These are phyloP conservation scores for Cassiopea xamachana DNA, from an alignment of 30 jellyfish, hydroid and myxozoan species.

Conservation along the genomic window DNA sequence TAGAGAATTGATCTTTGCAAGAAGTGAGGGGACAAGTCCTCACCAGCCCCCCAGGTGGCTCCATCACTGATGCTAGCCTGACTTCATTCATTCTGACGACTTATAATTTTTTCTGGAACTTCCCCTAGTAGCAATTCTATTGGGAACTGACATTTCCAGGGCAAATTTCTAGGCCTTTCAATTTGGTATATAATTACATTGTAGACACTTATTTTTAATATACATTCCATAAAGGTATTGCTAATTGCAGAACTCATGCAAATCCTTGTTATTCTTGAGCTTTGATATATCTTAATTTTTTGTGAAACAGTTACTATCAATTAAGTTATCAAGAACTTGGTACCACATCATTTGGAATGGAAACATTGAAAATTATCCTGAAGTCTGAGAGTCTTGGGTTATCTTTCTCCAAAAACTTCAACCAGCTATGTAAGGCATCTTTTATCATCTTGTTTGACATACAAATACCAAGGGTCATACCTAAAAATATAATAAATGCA, in stretches of 20 bases:
- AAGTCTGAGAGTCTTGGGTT: slow-evolving; percentile 71
- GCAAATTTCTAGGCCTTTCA: too few species aligned
- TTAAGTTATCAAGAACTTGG: neutral
- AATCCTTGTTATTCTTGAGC: neutral
- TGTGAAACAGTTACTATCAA: neutral
- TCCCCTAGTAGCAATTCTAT: too few species aligned
- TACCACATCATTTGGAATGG: slow-evolving; percentile 20
- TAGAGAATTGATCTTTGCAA: too few species aligned
- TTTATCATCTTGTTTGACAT: slow-evolving; percentile 74
- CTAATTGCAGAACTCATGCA: neutral
- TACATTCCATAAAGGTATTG: too few species aligned
- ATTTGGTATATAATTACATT: too few species aligned
- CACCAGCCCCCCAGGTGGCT: too few species aligned
- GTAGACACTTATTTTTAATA: too few species aligned
- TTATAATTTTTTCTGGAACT: too few species aligned
- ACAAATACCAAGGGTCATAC: slow-evolving; percentile 88
- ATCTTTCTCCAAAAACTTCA: slow-evolving; percentile 59
- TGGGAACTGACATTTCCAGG: too few species aligned
- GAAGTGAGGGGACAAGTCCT: too few species aligned
- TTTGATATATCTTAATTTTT: neutral
- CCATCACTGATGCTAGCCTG: too few species aligned
- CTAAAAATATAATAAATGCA: slow-evolving; percentile 16
- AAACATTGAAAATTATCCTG: slow-evolving; percentile 73
- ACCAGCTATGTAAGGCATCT: slow-evolving; percentile 80
- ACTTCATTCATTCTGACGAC: too few species aligned